Conservation (phyloP, 1,140 invertebrate species). For the Lethocerus indicus region DNA sequence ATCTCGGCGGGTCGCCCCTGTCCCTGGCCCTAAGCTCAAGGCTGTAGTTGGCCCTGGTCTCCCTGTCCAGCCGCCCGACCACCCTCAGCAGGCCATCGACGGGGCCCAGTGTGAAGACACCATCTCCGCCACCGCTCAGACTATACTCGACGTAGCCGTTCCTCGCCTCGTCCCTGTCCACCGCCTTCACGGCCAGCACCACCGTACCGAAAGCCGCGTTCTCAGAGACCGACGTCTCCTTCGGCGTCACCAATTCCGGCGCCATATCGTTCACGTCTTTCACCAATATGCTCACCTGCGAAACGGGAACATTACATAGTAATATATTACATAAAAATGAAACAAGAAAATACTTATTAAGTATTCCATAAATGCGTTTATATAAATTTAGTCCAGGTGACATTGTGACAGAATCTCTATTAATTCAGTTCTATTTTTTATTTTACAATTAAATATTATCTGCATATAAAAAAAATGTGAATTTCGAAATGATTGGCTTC, state of each 20-base stretch:
- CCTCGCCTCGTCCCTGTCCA: constrained; percentile 80
- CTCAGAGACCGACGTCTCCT: constrained; percentile 60
- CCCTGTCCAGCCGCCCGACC: constrained; percentile 65
- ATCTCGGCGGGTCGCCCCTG: constrained; percentile 65
- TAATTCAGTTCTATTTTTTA: no score
- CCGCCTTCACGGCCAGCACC: constrained; percentile 75
- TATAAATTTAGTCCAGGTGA: no score
- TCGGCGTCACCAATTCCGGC: constrained; percentile 73
- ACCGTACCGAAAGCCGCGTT: constrained; percentile 80
- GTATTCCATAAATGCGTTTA: no score
- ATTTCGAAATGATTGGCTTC: no score
- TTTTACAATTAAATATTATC: no score
- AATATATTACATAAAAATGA: background rate
- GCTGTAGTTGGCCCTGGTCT: constrained; percentile 61
- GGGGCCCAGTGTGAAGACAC: constrained; percentile 66
- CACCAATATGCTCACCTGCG: constrained; percentile 68
- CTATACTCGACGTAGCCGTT: constrained; percentile 88
- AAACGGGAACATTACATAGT: constrained; percentile 13
- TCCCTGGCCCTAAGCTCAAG: constrained; percentile 71
- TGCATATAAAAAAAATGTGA: no score
- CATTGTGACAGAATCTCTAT: no score
- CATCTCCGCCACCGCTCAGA: constrained; percentile 34
- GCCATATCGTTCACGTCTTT: constrained; percentile 90
- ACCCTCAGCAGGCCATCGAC: constrained; percentile 75
- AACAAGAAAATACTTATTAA: no score